Percentiles rank a stretch among this genome's conserved stretches.
Evolutionary conservation across 2,113 vertebrate genomes (phyloP).

Genomic region (Menidia beryllina): DNA sequence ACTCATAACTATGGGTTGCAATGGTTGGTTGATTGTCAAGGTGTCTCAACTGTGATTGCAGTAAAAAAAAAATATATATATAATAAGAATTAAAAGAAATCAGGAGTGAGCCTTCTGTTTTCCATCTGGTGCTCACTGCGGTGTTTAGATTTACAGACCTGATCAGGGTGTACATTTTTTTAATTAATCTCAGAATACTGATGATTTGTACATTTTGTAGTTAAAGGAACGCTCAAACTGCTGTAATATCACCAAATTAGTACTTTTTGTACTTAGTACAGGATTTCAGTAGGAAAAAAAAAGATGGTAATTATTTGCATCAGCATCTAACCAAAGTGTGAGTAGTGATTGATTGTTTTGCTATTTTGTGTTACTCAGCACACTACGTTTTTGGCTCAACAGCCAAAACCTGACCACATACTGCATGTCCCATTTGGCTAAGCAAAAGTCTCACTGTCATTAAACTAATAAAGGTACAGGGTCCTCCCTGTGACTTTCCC

Average conservation of each 20-base stretch:
- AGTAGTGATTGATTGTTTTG: conserved; percentile 2
- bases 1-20: conserved; percentile 42
- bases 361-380: conserved; percentile 12
- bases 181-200: conserved; percentile 23
- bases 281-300: not conserved
- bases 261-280: not conserved
- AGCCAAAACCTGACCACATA: conserved; percentile 14
- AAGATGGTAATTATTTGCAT: too few relatives aligned
- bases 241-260: not conserved
- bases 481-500: too few relatives aligned
- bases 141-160: conserved; percentile 9
- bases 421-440: not conserved
- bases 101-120: not conserved
- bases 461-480: conserved; percentile 25
- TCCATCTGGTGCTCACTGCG: not conserved
- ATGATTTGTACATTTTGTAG: conserved; percentile 18
- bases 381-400: conserved; percentile 2
- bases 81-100: too few relatives aligned
- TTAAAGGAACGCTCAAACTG: conserved; percentile 6
- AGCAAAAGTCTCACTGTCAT: conserved; percentile 1
- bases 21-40: conserved; percentile 33
- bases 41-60: conserved; percentile 21
- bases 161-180: conserved; percentile 17
- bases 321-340: conserved; percentile 5
- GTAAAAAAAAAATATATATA: conserved; percentile 28